Conservation (phyloP, 2,888 invertebrate species). For the Epinotia ramella region DNA sequence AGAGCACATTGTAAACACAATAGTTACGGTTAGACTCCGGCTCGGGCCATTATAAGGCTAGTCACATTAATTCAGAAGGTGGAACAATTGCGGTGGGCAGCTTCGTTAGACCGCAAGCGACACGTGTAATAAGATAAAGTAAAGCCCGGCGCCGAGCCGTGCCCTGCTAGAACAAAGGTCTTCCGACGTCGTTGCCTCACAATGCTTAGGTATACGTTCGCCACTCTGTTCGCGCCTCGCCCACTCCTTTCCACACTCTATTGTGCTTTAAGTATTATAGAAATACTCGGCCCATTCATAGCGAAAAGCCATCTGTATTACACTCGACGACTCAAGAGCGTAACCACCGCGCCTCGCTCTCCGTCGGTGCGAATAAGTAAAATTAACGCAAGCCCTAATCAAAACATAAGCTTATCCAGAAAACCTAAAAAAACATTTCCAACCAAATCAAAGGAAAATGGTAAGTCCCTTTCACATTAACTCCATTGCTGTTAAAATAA, state of each 20-base stretch:
- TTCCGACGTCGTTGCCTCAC: constrained; percentile 68
- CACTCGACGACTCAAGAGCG: constrained; percentile 16
- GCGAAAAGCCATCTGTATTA: constrained; percentile 29
- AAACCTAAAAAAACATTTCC: constrained; percentile 50
- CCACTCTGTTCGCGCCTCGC: constrained; percentile 59
- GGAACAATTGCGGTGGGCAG: constrained; percentile 71
- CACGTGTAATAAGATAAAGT: constrained; percentile 81
- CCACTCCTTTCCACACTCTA: constrained; percentile 58
- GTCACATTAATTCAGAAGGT: constrained; percentile 70
- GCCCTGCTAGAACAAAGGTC: constrained; percentile 76
- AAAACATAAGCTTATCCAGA: constrained; percentile 48
- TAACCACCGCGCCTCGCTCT: constrained; percentile 44
- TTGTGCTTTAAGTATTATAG: constrained; percentile 49
- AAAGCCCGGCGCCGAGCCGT: constrained; percentile 59
- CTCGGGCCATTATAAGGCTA: constrained; percentile 62
- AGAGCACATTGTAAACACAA: constrained; percentile 49
- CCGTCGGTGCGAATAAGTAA: constrained; percentile 37
- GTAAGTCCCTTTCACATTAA: constrained; percentile 47
- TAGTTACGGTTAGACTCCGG: constrained; percentile 53
- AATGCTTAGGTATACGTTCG: constrained; percentile 56
- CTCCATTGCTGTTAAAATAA: constrained; percentile 49
- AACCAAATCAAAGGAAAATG: constrained; percentile 49
- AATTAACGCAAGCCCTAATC: constrained; percentile 43
- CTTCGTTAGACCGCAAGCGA: constrained; percentile 72
- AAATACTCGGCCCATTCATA: constrained; percentile 40